Conservation (phyloP, 2,888 invertebrate species). For the Drosophila recens region DNA sequence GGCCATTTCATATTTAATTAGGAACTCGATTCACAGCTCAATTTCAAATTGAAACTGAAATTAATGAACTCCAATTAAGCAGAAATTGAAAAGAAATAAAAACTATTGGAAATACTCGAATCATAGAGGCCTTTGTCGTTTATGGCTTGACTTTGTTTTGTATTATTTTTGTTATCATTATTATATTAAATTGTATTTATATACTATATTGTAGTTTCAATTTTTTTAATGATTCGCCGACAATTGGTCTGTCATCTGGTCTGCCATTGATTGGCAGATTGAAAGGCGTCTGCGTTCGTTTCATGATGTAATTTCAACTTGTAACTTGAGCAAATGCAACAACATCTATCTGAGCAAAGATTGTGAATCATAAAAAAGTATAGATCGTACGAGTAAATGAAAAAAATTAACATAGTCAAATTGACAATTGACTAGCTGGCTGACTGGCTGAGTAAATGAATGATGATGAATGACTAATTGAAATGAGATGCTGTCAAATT, state of each 20-base stretch:
- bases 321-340: slow-evolving; percentile 19
- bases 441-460: slow-evolving; percentile 31
- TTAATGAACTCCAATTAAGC: slow-evolving; percentile 78
- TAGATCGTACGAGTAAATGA: slow-evolving; percentile 21
- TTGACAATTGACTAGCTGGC: slow-evolving; percentile 33
- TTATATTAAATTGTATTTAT: slow-evolving; percentile 39
- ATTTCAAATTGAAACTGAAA: slow-evolving; percentile 58
- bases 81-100: slow-evolving; percentile 31
- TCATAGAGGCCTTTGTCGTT: slow-evolving; percentile 22
- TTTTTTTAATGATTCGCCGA: slow-evolving; percentile 32
- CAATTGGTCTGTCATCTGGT: slow-evolving; percentile 18
- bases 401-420: slow-evolving; percentile 54
- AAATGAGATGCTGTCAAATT: slow-evolving; percentile 53
- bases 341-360: slow-evolving; percentile 17
- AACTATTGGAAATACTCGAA: slow-evolving; percentile 14
- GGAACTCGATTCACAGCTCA: slow-evolving; percentile 58
- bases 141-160: slow-evolving; percentile 21
- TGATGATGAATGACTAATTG: slow-evolving; percentile 50
- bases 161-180: slow-evolving; percentile 27
- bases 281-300: slow-evolving; percentile 1
- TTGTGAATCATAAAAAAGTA: slow-evolving; percentile 42
- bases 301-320: slow-evolving; percentile 47
- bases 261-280: slow-evolving; percentile 17
- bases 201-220: slow-evolving; percentile 21
- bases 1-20: slow-evolving; percentile 57